Percentiles rank a stretch among this genome's conserved stretches.
These are phyloP conservation scores for Botia almorhae DNA, from an alignment of 2,797 vertebrate species.

Conservation along the genomic window DNA sequence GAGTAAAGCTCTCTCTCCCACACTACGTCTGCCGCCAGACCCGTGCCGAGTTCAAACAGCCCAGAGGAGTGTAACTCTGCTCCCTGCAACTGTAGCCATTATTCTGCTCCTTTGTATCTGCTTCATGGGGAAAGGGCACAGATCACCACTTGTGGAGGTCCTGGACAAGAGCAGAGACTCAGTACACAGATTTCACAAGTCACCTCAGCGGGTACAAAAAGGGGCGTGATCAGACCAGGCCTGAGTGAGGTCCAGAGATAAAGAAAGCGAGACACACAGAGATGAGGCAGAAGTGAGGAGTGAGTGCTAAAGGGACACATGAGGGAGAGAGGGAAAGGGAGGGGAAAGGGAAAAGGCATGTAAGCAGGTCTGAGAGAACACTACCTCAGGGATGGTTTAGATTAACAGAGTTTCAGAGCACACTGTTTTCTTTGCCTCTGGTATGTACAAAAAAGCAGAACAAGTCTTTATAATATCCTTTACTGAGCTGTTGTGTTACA, in stretches of 20 bases:
- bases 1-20: constrained; percentile 60
- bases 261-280: neutral
- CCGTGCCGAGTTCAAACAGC: constrained; percentile 77
- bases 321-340: constrained; percentile 5
- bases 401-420: too few relatives aligned
- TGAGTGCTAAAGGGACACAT: neutral
- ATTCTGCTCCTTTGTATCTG: constrained; percentile 78
- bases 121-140: constrained; percentile 76
- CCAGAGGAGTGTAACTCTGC: constrained; percentile 75
- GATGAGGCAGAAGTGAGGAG: neutral
- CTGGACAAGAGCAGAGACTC: constrained; percentile 82
- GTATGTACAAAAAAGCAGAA: too few relatives aligned
- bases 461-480: too few relatives aligned
- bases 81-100: constrained; percentile 78
- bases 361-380: neutral
- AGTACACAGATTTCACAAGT: constrained; percentile 90
- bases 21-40: constrained; percentile 75
- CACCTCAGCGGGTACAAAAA: constrained; percentile 85
- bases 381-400: neutral
- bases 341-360: neutral
- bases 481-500: too few relatives aligned
- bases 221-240: constrained; percentile 88
- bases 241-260: constrained; percentile 71
- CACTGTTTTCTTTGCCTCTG: too few relatives aligned
- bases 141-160: constrained; percentile 77